Evolutionary conservation across 2,797 vertebrate genomes (phyloP).

Genomic region (Hozukius guyotensis): DNA sequence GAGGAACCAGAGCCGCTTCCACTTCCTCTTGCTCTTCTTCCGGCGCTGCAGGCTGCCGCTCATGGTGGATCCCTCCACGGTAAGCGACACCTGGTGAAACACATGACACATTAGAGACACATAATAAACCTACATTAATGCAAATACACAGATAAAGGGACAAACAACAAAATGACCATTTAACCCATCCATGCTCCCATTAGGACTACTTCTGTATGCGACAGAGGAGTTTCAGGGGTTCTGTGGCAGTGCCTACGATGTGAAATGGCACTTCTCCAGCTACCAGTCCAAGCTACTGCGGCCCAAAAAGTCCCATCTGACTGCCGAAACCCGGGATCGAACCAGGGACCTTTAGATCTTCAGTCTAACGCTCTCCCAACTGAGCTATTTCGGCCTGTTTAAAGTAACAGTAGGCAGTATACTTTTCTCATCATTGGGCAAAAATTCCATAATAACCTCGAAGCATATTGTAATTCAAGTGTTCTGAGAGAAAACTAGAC

Average conservation of each 20-base stretch:
- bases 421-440: too few relatives aligned
- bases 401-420: too few relatives aligned
- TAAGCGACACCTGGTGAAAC: conserved; percentile 87
- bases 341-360: conserved; percentile 73
- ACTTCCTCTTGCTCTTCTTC: conserved; percentile 94
- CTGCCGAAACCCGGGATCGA: conserved; percentile 69
- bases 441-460: too few relatives aligned
- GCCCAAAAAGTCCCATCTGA: rapidly evolving
- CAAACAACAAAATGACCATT: neutral
- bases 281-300: too few relatives aligned
- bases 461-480: too few relatives aligned
- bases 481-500: too few relatives aligned
- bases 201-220: too few relatives aligned
- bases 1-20: conserved; percentile 99
- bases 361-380: conserved; percentile 76
- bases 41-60: conserved; percentile 93
- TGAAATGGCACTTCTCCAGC: too few relatives aligned
- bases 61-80: conserved; percentile 90
- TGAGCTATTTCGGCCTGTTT: conserved; percentile 55
- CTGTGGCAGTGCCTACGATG: too few relatives aligned
- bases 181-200: too few relatives aligned
- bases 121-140: neutral
- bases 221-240: too few relatives aligned
- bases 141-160: neutral
- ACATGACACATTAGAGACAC: neutral